Evolutionary conservation across 1,140 invertebrate species (phyloP).

Genomic region (Cydia pomonella): DNA sequence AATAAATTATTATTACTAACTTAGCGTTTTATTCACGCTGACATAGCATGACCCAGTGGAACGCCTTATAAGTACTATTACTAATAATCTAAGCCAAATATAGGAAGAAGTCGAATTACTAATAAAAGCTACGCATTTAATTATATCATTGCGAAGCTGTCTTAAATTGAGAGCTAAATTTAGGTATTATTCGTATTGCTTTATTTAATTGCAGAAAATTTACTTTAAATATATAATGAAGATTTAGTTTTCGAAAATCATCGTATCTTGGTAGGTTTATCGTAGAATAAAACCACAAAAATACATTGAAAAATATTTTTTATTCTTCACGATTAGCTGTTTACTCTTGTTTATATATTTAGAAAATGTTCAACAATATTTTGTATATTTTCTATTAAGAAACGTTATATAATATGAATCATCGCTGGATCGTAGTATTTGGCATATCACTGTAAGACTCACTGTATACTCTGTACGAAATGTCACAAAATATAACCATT

Average conservation of each 20-base stretch:
- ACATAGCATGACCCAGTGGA: conserved; percentile 6
- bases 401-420: conserved; percentile 74
- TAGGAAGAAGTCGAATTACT: not conserved
- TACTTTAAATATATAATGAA: conserved; percentile 47
- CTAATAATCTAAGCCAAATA: not conserved
- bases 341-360: conserved; percentile 76
- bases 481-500: conserved; percentile 13
- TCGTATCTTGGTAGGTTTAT: conserved; percentile 7
- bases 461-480: conserved; percentile 18
- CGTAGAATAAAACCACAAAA: conserved; percentile 49
- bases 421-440: conserved; percentile 76
- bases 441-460: conserved; percentile 76
- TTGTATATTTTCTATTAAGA: conserved; percentile 78
- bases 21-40: conserved; percentile 18
- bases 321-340: conserved; percentile 79
- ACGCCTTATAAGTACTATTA: not conserved
- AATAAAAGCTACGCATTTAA: not conserved
- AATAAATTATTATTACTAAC: conserved; percentile 17
- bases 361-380: conserved; percentile 79
- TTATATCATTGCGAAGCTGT: not conserved
- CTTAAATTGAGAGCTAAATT: not conserved
- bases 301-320: conserved; percentile 78
- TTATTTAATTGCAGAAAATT: not conserved
- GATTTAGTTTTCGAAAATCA: not conserved
- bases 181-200: not conserved